phyloP scores from a whole-genome alignment of 2,113 vertebrate species.

The Hyla sarda region DNA sequence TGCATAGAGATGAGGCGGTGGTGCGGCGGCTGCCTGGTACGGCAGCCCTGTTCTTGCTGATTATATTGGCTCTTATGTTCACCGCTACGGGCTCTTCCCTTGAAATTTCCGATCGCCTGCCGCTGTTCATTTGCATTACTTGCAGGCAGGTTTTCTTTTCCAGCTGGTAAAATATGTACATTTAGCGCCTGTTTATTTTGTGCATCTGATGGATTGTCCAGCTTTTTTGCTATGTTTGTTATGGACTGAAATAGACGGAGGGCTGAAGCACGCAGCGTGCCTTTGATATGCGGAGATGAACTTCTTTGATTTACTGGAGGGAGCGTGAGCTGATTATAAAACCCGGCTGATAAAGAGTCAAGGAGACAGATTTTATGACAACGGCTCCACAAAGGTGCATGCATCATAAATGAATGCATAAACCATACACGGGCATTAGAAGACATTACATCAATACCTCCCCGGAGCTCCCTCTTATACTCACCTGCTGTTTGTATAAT shows the following conservation, averaged over 20 bases:
- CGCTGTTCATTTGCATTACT: constrained; percentile 9
- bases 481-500: not conserved
- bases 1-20: constrained; percentile 13
- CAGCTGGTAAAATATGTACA: constrained; percentile 21
- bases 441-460: not conserved
- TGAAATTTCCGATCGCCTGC: not conserved
- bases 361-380: not conserved
- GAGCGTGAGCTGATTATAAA: constrained; percentile 29
- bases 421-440: not conserved
- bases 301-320: constrained; percentile 16
- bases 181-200: constrained; percentile 8
- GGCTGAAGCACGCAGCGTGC: not conserved
- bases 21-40: not conserved
- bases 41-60: not conserved
- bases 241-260: constrained; percentile 13
- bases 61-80: constrained; percentile 20
- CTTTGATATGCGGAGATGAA: constrained; percentile 3
- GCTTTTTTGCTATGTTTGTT: not conserved
- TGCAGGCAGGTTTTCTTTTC: not conserved
- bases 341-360: constrained; percentile 18
- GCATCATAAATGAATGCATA: not conserved
- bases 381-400: not conserved
- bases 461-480: not conserved
- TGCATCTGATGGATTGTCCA: not conserved
- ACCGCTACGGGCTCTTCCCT: constrained; percentile 2